A percentile compares a stretch with the other conserved stretches of the same genome.
phyloP scores from a whole-genome alignment of 1,140 invertebrate genomes.

The Eumaeus atala region DNA sequence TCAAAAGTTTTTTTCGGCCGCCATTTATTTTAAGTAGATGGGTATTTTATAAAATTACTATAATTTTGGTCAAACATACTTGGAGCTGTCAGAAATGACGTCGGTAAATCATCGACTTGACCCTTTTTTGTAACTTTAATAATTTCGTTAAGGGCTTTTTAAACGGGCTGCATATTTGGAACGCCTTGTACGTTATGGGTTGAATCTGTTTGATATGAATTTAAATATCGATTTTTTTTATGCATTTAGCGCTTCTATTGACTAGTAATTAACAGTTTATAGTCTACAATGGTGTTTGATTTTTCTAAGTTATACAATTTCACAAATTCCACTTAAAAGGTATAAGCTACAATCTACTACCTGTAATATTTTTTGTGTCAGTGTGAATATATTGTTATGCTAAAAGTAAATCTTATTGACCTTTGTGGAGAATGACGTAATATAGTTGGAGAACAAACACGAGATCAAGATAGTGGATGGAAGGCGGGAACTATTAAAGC shows the following conservation, averaged over 20 bases:
- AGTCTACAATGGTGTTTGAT: background rate
- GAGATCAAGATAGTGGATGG: slow-evolving; percentile 32
- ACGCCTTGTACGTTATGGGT: slow-evolving; percentile 61
- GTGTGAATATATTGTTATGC: background rate
- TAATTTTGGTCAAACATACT: slow-evolving; percentile 64
- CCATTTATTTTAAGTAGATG: slow-evolving; percentile 63
- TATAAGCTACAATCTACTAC: background rate
- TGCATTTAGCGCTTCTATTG: background rate
- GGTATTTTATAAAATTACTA: slow-evolving; percentile 67
- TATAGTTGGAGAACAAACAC: slow-evolving; percentile 34
- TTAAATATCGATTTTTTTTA: slow-evolving; percentile 36
- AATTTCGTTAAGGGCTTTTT: slow-evolving; percentile 68
- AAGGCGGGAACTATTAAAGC: slow-evolving; percentile 44
- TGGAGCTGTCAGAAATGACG: slow-evolving; percentile 65
- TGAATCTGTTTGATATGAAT: slow-evolving; percentile 54
- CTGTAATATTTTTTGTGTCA: background rate
- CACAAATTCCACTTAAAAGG: background rate
- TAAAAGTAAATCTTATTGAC: background rate
- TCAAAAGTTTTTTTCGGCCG: slow-evolving; percentile 34
- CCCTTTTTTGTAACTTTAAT: slow-evolving; percentile 61
- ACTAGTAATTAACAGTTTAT: background rate
- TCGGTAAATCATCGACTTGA: slow-evolving; percentile 62
- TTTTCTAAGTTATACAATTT: background rate
- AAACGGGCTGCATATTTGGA: slow-evolving; percentile 59
- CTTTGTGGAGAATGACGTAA: background rate